Percentiles rank a stretch among this genome's conserved stretches.
phyloP scores from a whole-genome alignment of 2,797 vertebrate species.

The Novumbra hubbsi region DNA sequence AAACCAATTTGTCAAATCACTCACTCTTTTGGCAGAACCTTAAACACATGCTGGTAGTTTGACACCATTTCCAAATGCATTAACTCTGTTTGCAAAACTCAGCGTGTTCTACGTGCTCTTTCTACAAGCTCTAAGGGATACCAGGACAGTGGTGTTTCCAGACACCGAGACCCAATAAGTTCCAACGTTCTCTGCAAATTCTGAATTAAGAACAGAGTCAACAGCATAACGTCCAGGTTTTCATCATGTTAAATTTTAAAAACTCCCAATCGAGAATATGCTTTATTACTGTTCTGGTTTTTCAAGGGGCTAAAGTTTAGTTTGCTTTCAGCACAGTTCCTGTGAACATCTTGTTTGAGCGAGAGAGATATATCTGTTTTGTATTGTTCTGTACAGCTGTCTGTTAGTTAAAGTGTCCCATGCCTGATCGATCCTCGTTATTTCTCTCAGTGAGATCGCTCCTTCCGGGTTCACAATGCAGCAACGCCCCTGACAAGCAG shows the following conservation, averaged over 20 bases:
- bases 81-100: no score
- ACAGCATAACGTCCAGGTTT: neutral
- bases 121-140: no score
- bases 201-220: neutral
- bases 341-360: neutral
- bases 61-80: no score
- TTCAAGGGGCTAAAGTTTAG: neutral
- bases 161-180: neutral
- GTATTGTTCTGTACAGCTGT: neutral
- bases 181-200: neutral
- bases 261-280: neutral
- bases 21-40: no score
- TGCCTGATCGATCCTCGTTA: neutral
- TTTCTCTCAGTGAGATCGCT: neutral
- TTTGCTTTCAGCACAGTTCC: neutral
- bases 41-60: no score
- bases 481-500: neutral
- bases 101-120: no score
- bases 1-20: no score
- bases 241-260: neutral
- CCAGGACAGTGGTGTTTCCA: neutral
- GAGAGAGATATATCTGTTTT: neutral
- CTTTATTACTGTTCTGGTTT: neutral
- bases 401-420: neutral
- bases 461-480: no score